Base-by-base conservation (phyloP, 1,140 invertebrate genomes). In the Drosophila tropicalis region DNA sequence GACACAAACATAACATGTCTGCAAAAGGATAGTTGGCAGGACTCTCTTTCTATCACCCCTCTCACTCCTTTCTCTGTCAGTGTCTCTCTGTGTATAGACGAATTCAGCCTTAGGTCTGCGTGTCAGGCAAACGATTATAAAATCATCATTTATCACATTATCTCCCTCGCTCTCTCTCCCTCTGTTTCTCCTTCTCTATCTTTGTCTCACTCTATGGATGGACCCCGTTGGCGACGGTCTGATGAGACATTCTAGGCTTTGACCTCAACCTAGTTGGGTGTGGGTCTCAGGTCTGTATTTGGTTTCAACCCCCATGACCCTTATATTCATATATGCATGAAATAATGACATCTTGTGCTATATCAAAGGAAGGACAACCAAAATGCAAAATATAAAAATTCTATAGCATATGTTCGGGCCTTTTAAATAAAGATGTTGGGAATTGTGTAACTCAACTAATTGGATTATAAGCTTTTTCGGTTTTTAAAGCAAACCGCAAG, bases 81-180 rank as follows among this genome's bases (percentile, higher is more conserved):
- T 25, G 7, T 64, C 36, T 3, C 7, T 47, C 7, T 17, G 15
- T 22, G 3, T 51, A n/a, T 51, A 51, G 44, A 51, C 19, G 44
- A 6, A 51, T 51, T 17, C 44, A 51, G 17, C 44, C 44, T 6
- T 19, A 51, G 44, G 44, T 51, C 44, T 75, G 44, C 71, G 62
- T 89, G 77, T 81, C 74, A 89, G 62, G 73, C 76, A 89, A 87
- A 89, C 84, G 85, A 89, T 89, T 89, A 89, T 84, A 84, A 89
- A 89, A 90, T 89, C 84, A 84, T 90, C 80, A 89, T 89, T 89
- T 89, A 89, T 84, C 84, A 87, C 73, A 87, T 89, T 87, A 89
- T 89, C 84, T 79, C 68, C 75, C 56, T 70, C 67, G 3, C 17
- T 22, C 44, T 51, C 7, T 44, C 17, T 61, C 32, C 36, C 17